Evolutionary conservation across 2,888 invertebrate species (phyloP), one percentile per base, ranked within the genome.

Genomic region (Margaritifera margaritifera): DNA sequence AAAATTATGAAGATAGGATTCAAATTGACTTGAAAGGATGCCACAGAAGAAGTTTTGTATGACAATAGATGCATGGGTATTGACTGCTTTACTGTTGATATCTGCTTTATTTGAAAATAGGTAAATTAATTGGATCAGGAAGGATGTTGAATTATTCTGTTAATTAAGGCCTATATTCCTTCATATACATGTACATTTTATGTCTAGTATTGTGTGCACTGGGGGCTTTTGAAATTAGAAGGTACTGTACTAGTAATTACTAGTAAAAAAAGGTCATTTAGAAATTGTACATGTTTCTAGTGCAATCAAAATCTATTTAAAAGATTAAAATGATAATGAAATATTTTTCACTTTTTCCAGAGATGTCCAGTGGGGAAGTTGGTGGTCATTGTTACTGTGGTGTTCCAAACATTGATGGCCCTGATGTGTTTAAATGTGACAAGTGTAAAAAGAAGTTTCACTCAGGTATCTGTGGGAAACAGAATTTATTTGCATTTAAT

Each of bases 351-450:
- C 31, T 11, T 42, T 42, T 42, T 42, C 42, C 42, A 42, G 55
- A 64, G 60, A 69, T 69, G 68, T 55, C 58, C 56, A 27, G 24
- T 27, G 42, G 42, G 11, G 66, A 67, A 56, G 24, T 60, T 8
- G 73, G 71, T 55, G 73, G 71, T n/a, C 71, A 70, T 53, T 81
- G 81, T 70, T 81, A 81, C 52, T 81, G 81, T 72, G 75, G 78
- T 11, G 66, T 62, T 18, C 58, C 64, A 51, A 70, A 71, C 24
- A 74, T 74, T n/a, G 72, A 74, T 24, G 58, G 66, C 20, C 59
- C 64, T 25, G 71, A 72, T 54, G 62, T 67, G 31, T 72, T 79
- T 22, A 64, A 66, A 1, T 81, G 81, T 74, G 75, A 74, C 24
- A 75, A 68, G 66, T 81, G 81, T 66, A 78, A 77, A 62, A 64